phyloP scores from a whole-genome alignment of 2,113 vertebrate species.

The Myrmophylax atrothorax region DNA sequence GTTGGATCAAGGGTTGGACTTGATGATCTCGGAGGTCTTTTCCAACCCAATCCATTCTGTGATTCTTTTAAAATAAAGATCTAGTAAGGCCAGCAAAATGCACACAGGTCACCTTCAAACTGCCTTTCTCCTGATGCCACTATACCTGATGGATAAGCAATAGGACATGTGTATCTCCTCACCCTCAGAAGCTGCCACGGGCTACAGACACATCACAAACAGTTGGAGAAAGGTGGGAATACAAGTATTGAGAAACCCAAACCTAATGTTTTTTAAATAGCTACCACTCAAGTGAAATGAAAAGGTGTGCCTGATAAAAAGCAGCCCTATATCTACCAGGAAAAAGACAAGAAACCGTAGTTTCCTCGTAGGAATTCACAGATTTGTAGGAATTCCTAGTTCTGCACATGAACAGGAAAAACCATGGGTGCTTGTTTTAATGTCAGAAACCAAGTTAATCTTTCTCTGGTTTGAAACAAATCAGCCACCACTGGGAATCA shows the following conservation, averaged over 20 bases:
- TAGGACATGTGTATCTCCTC: accelerated
- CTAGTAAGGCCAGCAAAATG: background rate
- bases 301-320: background rate
- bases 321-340: background rate
- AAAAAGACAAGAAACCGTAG: background rate
- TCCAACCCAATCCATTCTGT: too few relatives aligned
- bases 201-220: background rate
- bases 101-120: background rate
- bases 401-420: background rate
- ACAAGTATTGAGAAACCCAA: background rate
- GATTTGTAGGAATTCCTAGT: background rate
- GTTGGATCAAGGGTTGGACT: too few relatives aligned
- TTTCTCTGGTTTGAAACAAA: background rate
- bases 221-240: background rate
- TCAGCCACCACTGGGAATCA: background rate
- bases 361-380: background rate
- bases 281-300: background rate
- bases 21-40: too few relatives aligned
- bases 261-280: background rate
- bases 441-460: accelerated
- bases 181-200: background rate
- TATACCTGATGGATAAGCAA: background rate
- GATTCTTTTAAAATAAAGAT: background rate
- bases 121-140: background rate
- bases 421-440: background rate